phyloP scores from a whole-genome alignment of 1,140 invertebrate species.

The Agraylea sexmaculata region DNA sequence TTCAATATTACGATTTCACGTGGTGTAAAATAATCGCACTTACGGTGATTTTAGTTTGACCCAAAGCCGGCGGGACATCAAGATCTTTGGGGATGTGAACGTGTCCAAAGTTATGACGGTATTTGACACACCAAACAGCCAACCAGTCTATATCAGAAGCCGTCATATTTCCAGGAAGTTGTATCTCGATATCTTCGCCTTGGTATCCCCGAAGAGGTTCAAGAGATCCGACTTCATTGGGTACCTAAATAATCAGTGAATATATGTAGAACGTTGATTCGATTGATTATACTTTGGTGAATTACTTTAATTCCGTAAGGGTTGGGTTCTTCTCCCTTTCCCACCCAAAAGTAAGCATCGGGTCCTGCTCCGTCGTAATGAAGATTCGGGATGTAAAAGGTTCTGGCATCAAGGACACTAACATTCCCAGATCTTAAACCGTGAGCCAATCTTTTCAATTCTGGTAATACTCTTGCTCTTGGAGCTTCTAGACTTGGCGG shows the following conservation, averaged over 20 bases:
- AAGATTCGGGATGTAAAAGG: slow-evolving; percentile 84
- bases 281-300: no score
- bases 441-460: slow-evolving; percentile 76
- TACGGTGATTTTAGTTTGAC: slow-evolving; percentile 81
- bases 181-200: slow-evolving; percentile 82
- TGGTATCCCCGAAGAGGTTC: slow-evolving; percentile 70
- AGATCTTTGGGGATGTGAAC: slow-evolving; percentile 78
- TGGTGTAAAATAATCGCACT: slow-evolving; percentile 29
- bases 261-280: no score
- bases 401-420: slow-evolving; percentile 81
- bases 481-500: slow-evolving; percentile 62
- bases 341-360: slow-evolving; percentile 89
- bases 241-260: slow-evolving; percentile 60
- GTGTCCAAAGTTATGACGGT: slow-evolving; percentile 81
- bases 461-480: slow-evolving; percentile 60
- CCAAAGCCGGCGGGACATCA: slow-evolving; percentile 78
- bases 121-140: slow-evolving; percentile 78
- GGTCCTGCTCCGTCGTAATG: slow-evolving; percentile 84
- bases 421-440: slow-evolving; percentile 82
- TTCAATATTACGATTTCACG: no score
- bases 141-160: slow-evolving; percentile 89
- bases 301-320: slow-evolving; percentile 68
- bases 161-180: slow-evolving; percentile 71
- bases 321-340: slow-evolving; percentile 69
- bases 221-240: slow-evolving; percentile 76